Conservation (phyloP, 92 coral and sea anemone species). For the Hydrozoanthus gracilis region DNA sequence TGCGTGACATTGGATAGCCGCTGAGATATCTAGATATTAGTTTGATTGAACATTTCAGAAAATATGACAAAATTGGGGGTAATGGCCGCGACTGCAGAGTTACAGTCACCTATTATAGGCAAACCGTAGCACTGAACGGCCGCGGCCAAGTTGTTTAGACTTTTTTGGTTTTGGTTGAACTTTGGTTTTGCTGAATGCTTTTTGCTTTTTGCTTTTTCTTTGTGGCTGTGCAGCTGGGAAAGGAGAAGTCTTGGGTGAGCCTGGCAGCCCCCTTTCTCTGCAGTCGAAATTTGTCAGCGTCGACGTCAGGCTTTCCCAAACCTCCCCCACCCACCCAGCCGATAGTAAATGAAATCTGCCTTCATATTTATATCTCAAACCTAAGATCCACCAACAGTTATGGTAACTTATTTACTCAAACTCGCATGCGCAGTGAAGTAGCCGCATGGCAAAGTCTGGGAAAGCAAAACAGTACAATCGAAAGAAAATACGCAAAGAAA, state of each 20-base stretch:
- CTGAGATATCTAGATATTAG: no score
- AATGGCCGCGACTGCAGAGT: conserved; percentile 14
- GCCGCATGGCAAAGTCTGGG: no score
- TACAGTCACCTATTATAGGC: conserved; percentile 2
- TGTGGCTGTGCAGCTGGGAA: conserved; percentile 8
- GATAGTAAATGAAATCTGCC: background rate
- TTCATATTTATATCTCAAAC: background rate
- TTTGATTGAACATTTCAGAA: background rate
- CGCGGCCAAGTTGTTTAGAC: background rate
- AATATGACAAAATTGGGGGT: conserved; percentile 28
- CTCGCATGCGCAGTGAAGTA: no score
- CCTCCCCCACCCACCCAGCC: conserved; percentile 41
- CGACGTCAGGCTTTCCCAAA: conserved; percentile 37
- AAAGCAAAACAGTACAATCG: no score
- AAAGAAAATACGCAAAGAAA: no score
- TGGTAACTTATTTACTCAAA: no score
- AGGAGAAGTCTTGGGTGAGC: conserved; percentile 35
- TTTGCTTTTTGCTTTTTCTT: no score
- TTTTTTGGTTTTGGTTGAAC: background rate
- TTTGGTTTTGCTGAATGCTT: background rate
- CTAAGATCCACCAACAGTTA: no score
- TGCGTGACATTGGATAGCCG: no score
- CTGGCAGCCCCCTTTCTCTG: conserved; percentile 34
- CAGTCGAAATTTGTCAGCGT: conserved; percentile 21
- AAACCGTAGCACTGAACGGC: conserved; percentile 33